These are phyloP conservation scores for Glyphotaelius pellucidus DNA, from an alignment of 2,888 invertebrate species.

Conservation along the genomic window DNA sequence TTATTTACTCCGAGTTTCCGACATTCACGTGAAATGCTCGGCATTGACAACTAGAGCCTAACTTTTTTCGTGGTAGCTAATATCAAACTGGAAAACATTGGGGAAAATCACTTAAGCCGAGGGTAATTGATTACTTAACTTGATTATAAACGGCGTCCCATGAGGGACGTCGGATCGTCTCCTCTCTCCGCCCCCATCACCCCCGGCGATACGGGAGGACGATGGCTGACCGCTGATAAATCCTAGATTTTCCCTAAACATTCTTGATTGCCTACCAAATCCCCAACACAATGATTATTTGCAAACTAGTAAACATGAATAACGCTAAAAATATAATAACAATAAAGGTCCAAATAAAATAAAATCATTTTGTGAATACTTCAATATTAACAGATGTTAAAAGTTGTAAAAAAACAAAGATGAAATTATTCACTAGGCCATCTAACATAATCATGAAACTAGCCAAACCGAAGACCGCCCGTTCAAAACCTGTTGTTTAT, in stretches of 20 bases:
- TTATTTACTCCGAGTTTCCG: slow-evolving; percentile 32
- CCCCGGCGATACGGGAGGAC: slow-evolving; percentile 1
- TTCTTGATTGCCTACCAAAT: slow-evolving; percentile 8
- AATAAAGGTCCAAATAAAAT: background rate
- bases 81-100: slow-evolving; percentile 52
- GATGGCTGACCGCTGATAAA: slow-evolving; percentile 59
- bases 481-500: too few species aligned
- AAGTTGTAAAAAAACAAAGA: background rate
- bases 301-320: background rate
- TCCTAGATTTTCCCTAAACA: slow-evolving; percentile 54
- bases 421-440: background rate
- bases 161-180: slow-evolving; percentile 26
- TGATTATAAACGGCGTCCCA: slow-evolving; percentile 60
- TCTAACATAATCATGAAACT: too few species aligned
- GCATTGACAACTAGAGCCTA: slow-evolving; percentile 40
- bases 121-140: slow-evolving; percentile 63
- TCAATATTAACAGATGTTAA: background rate
- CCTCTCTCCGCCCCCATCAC: background rate
- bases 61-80: slow-evolving; percentile 39
- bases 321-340: background rate
- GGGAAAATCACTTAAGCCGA: slow-evolving; percentile 53
- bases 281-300: background rate
- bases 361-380: background rate
- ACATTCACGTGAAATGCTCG: slow-evolving; percentile 43
- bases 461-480: too few species aligned